Conservation (phyloP, 2,797 vertebrate genomes). For the Pangasius larnaudii region DNA sequence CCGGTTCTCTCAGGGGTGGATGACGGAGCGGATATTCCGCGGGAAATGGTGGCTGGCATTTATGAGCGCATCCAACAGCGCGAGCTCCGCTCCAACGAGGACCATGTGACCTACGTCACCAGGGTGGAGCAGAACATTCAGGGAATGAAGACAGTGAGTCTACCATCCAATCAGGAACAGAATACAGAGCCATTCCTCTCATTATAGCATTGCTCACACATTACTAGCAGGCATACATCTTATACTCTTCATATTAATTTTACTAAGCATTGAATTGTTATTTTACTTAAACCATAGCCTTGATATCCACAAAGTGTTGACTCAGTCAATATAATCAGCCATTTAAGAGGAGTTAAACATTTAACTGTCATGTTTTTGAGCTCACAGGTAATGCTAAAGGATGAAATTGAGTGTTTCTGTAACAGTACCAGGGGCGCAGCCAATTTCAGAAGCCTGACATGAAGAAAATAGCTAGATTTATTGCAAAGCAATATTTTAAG, state of each 20-base stretch:
- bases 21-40: slow-evolving; percentile 95
- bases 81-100: slow-evolving; percentile 96
- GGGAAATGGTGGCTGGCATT: slow-evolving; percentile 96
- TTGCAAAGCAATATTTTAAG: background rate
- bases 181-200: background rate
- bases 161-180: background rate
- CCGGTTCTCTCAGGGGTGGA: slow-evolving; percentile 84
- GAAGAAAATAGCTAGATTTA: background rate
- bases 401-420: background rate
- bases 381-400: background rate
- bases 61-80: slow-evolving; percentile 97
- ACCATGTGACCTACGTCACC: slow-evolving; percentile 97
- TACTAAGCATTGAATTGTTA: background rate
- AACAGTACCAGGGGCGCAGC: background rate
- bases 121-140: slow-evolving; percentile 84
- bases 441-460: background rate
- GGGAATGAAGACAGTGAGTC: slow-evolving; percentile 63
- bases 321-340: background rate
- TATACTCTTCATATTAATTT: background rate
- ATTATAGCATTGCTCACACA: background rate
- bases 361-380: too few species aligned
- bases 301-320: background rate
- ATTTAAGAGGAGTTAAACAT: background rate
- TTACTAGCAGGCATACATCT: too few species aligned
- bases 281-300: background rate